These are phyloP conservation scores for Tachypleus tridentatus DNA, from an alignment of 1,140 invertebrate species.

Conservation along the genomic window DNA sequence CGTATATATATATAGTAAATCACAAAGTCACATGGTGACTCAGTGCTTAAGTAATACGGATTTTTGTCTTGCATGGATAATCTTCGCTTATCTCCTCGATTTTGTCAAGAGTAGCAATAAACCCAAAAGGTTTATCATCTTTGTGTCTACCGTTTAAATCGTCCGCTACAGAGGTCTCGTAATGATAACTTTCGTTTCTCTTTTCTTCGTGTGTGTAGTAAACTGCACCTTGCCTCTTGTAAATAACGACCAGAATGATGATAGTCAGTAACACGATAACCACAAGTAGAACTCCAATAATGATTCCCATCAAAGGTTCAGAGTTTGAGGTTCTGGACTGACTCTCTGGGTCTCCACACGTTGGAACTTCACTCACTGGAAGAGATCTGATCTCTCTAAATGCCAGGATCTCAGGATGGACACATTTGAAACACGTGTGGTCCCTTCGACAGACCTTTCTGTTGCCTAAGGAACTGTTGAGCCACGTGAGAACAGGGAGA, in stretches of 20 bases:
- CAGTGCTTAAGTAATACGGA: too few relatives aligned
- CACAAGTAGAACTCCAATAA: slow-evolving; percentile 29
- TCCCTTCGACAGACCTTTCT: neutral
- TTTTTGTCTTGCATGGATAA: neutral
- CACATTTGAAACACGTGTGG: neutral
- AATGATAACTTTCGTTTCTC: neutral
- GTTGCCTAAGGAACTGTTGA: neutral
- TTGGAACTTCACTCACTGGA: neutral
- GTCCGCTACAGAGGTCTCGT: neutral
- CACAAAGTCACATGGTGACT: too few relatives aligned
- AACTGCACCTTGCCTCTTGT: slow-evolving; percentile 47
- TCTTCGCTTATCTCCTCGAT: neutral
- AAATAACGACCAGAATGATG: slow-evolving; percentile 29
- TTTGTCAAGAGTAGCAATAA: neutral
- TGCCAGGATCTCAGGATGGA: neutral
- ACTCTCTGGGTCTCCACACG: neutral
- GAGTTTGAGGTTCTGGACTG: neutral
- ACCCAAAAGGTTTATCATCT: neutral
- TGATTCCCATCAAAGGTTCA: slow-evolving; percentile 25
- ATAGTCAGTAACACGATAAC: slow-evolving; percentile 29
- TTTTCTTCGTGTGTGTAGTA: slow-evolving; percentile 58
- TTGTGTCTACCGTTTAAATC: neutral
- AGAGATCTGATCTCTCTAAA: neutral
- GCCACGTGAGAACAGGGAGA: neutral
- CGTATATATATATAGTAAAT: too few relatives aligned